phyloP scores from a whole-genome alignment of 2,888 invertebrate species.

The Napeogenes sylphis region DNA sequence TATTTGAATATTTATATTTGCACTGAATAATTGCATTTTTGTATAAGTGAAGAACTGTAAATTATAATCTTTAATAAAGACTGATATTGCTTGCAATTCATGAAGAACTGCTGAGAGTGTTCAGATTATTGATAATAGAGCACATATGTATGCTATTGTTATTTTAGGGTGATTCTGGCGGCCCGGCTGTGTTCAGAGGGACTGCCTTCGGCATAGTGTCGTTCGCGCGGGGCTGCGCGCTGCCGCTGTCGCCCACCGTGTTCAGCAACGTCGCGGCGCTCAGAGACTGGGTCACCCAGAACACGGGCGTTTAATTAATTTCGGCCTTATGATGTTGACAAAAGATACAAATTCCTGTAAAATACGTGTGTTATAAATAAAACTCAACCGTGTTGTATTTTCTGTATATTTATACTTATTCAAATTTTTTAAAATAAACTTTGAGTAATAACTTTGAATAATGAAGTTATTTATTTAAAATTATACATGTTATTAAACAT shows the following conservation, averaged over 20 bases:
- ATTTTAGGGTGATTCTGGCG: conserved; percentile 69
- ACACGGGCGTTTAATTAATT: conserved; percentile 55
- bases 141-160: background rate
- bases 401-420: conserved; percentile 43
- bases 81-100: too few species aligned
- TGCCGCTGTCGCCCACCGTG: conserved; percentile 70
- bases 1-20: too few species aligned
- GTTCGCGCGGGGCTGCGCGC: conserved; percentile 69
- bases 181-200: conserved; percentile 69
- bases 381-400: conserved; percentile 12
- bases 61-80: too few species aligned
- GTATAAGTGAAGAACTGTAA: background rate
- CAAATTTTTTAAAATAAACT: conserved; percentile 48
- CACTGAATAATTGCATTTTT: too few species aligned
- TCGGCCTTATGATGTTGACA: conserved; percentile 19
- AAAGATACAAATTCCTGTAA: conserved; percentile 26
- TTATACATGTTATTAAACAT: background rate
- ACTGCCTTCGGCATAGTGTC: conserved; percentile 70
- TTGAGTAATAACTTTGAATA: conserved; percentile 35
- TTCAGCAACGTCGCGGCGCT: conserved; percentile 67
- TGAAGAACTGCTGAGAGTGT: too few species aligned
- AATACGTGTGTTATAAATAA: conserved; percentile 50
- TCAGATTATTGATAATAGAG: too few species aligned
- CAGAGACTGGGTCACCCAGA: conserved; percentile 64
- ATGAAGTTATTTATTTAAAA: conserved; percentile 31